Evolutionary conservation across 2,113 vertebrate genomes (phyloP), one percentile per base, ranked within the genome.

Genomic region (Dipodomys spectabilis): DNA sequence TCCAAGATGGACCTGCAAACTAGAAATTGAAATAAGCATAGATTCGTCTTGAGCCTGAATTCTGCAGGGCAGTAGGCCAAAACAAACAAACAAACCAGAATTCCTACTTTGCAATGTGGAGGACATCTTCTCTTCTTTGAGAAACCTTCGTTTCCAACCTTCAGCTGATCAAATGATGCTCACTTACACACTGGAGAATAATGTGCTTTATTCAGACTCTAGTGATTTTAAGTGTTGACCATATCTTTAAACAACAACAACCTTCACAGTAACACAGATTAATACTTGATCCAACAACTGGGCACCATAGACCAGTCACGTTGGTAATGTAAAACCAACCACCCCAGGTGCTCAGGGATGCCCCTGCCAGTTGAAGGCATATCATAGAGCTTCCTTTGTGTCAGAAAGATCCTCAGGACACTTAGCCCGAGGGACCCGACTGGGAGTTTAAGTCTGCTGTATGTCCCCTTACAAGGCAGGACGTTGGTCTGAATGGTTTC

Each of bases 141-240:
- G 71, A 93, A 88, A 82, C 3, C 4, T 65, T 23, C 49, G 6
- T 75, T 69, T 74, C 80, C 4, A 74, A 27, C 22, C 4, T 83
- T 79, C 60, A 35, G 28, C 7, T 75, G 80, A 88, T 65, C 79
- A 18, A 11, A 27, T 32, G 35, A 69, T 28, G 53, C 57, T 60
- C 25, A 57, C 32, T 6, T 7, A 85, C 1, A 25, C 64, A 32
- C n/a, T 20, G 30, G 23, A 84, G 13, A 64, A 15, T 71, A 65
- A 92, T 77, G 12, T 77, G 5, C 22, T 53, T 93, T 88, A 85
- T 53, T 85, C 62, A 87, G 53, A 92, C 8, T 45, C 75, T 49
- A 68, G 79, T 85, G 28, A 91, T 75, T 80, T 62, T 62, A 62
- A 62, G 20, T 22, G 12, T 62, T 62, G 11, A 60, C 57, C 57